Conservation (phyloP, 2,888 invertebrate genomes). For the Caenorhabditis imperialis region DNA sequence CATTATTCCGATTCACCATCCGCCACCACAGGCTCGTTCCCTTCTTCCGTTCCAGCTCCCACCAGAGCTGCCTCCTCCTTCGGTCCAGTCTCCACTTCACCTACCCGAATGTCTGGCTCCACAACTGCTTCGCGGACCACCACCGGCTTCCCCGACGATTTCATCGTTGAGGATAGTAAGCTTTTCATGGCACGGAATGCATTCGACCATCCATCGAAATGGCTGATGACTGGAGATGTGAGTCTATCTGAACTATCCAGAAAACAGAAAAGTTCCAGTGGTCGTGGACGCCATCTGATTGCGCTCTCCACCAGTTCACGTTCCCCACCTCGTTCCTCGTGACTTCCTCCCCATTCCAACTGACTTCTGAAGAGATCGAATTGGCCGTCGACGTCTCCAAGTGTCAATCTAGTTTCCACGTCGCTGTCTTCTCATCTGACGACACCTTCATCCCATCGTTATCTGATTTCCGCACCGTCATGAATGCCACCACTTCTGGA, state of each 20-base stretch:
- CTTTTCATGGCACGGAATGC: conserved; percentile 20
- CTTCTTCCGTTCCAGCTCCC: too few species aligned
- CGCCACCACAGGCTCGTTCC: not conserved
- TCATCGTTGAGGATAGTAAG: conserved; percentile 28
- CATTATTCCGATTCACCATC: too few species aligned
- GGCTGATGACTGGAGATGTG: conserved; percentile 33
- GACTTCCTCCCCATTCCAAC: conserved; percentile 16
- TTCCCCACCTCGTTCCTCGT: conserved; percentile 30
- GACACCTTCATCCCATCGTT: conserved; percentile 21
- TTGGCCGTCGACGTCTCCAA: conserved; percentile 26
- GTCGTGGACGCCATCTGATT: conserved; percentile 25
- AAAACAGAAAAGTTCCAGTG: conserved; percentile 33
- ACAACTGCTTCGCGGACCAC: not conserved
- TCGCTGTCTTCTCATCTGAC: conserved; percentile 12
- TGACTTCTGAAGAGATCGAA: conserved; percentile 31
- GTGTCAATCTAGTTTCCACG: conserved; percentile 16
- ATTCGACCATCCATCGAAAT: conserved; percentile 6
- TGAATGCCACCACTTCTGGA: conserved; percentile 33
- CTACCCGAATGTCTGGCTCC: not conserved
- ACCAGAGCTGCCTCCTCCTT: too few species aligned
- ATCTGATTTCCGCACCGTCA: conserved; percentile 31
- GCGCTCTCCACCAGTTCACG: conserved; percentile 30
- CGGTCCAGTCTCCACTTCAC: too few species aligned
- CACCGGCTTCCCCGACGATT: conserved; percentile 8
- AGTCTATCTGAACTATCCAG: not conserved